phyloP scores from a whole-genome alignment of 1,140 invertebrate genomes.

The Lordiphosa stackelbergi region DNA sequence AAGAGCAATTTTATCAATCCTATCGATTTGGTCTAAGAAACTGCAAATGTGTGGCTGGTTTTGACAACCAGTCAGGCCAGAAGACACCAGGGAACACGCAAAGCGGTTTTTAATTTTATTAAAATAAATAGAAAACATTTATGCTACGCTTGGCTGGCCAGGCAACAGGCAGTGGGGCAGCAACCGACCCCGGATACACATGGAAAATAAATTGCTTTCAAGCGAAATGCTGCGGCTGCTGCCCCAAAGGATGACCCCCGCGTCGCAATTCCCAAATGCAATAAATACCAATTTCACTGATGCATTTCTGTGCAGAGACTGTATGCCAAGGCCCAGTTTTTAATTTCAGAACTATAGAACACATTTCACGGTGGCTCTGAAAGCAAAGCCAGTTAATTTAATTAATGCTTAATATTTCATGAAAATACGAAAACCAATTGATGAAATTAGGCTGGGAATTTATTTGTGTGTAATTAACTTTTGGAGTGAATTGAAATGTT shows the following conservation, averaged over 20 bases:
- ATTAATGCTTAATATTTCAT: constrained; percentile 39
- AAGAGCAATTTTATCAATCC: constrained; percentile 11
- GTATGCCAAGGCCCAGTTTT: constrained; percentile 30
- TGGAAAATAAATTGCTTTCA: constrained; percentile 63
- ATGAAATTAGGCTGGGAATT: constrained; percentile 54
- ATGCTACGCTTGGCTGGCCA: constrained; percentile 25
- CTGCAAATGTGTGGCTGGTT: constrained; percentile 1
- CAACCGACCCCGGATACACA: constrained; percentile 30
- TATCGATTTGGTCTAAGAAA: constrained; percentile 26
- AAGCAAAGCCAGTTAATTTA: constrained; percentile 18
- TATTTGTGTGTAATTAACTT: constrained; percentile 45
- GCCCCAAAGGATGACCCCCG: constrained; percentile 17
- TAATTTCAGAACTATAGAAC: constrained; percentile 22
- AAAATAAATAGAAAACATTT: constrained; percentile 31
- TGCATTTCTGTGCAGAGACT: constrained; percentile 41
- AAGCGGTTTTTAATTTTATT: constrained; percentile 45
- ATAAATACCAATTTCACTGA: constrained; percentile 56
- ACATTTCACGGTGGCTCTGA: too few species aligned
- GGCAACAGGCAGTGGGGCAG: constrained; percentile 2
- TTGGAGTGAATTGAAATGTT: constrained; percentile 40
- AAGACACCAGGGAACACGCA: constrained; percentile 17
- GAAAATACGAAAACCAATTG: constrained; percentile 63
- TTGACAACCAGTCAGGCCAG: constrained; percentile 16
- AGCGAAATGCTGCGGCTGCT: constrained; percentile 28
- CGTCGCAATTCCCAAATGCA: constrained; percentile 49